Base-by-base conservation (phyloP, 2,888 invertebrate genomes). In the Pyrochroa serraticornis region DNA sequence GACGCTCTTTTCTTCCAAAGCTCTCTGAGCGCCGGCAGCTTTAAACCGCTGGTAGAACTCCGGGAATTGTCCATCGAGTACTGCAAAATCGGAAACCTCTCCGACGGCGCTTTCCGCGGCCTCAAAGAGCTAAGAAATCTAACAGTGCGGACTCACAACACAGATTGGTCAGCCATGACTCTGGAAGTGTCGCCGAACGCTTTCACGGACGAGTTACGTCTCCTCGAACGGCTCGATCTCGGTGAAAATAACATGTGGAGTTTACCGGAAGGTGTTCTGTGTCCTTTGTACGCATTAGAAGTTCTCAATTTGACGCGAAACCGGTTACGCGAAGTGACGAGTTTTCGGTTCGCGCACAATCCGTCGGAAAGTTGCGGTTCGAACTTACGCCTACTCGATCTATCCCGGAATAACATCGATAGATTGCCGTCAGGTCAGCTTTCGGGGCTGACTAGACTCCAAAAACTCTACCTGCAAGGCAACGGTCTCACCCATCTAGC, bases 161-260 rank as follows among this genome's bases (percentile, higher is more conserved):
- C 90, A 37, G 90, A 91, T 75, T 91, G 91, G 90, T 89, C 90
- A 36, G 87, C 90, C 47, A 89, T 91, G 86, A 87, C 89, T 49
- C 82, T 92, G 61, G 89, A 91, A 75, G 84, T 92, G 61, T 88
- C 90, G 36, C 84, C 86, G 9, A 86, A 88, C 48, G 89, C 90
- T 35, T 90, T 91, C 76, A 86, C 87, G 60, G 86, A 89, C 70
- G 90, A 91, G 71, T 84, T 91, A 10, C 85, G 85, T 63, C 84
- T 88, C 65, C 80, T 92, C 60, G 90, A 90, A 76, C 83, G 88
- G 67, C 81, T 92, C 64, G 91, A 92, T 77, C 80, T 92, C 9
- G 89, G 89, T 63, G 87, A 90, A 78, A 92, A 92, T 77, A 91
- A 91, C 77, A 91, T 92, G 84, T 87, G 90, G 84, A 85, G 84